A percentile compares a stretch with the other conserved stretches of the same genome.
phyloP scores from a whole-genome alignment of 2,113 vertebrate genomes.

The Actinemys pallida region DNA sequence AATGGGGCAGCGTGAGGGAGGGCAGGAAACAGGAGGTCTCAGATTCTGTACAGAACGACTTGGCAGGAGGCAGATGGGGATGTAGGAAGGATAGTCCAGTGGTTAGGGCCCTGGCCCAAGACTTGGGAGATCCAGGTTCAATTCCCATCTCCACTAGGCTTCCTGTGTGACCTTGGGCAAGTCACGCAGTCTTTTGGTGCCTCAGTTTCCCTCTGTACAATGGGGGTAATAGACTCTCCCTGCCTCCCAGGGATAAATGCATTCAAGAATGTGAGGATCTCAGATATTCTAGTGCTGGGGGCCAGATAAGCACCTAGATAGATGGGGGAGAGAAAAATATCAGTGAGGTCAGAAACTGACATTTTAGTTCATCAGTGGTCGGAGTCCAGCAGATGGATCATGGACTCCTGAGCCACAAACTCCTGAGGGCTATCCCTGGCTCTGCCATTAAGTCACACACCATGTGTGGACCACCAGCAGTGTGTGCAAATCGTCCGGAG shows the following conservation, averaged over 20 bases:
- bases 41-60: rapidly evolving
- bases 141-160: neutral
- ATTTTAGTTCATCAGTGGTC: neutral
- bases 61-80: neutral
- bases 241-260: neutral
- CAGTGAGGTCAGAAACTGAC: neutral
- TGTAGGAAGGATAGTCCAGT: neutral
- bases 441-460: neutral
- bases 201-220: neutral
- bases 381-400: neutral
- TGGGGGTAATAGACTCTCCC: neutral
- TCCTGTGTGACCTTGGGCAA: neutral
- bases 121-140: neutral
- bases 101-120: neutral
- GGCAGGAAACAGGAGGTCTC: neutral
- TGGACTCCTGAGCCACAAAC: neutral
- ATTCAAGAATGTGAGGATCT: neutral
- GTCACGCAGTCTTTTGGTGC: neutral
- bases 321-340: neutral
- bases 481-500: neutral
- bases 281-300: neutral
- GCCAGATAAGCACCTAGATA: neutral
- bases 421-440: no score
- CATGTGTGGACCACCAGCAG: neutral
- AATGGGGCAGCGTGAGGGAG: neutral